These are phyloP conservation scores for Deroplatys truncata DNA, from an alignment of 2,888 invertebrate species.

Conservation along the genomic window DNA sequence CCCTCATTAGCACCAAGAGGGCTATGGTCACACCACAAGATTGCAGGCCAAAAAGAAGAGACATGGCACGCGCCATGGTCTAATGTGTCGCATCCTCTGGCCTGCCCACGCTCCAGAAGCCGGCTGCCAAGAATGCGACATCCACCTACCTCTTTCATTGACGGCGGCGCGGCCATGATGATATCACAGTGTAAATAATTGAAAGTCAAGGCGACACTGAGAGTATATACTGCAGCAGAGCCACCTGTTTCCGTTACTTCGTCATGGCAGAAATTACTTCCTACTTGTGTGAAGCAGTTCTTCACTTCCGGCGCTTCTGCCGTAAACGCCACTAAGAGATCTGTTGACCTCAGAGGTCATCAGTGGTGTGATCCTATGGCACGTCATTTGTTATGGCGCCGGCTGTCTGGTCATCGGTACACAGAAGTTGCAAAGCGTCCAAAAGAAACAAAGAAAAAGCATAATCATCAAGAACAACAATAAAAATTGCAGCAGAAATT, in stretches of 20 bases:
- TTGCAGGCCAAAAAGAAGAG: background rate
- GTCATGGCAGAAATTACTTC: background rate
- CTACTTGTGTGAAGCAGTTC: background rate
- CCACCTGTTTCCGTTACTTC: background rate
- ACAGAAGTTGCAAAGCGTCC: too few relatives aligned
- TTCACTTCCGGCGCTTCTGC: background rate
- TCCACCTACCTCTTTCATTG: background rate
- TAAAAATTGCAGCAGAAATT: too few relatives aligned
- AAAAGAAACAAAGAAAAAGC: too few relatives aligned
- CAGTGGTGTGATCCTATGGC: background rate
- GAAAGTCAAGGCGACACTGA: background rate
- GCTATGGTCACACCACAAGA: background rate
- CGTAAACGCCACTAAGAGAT: background rate
- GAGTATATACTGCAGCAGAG: background rate
- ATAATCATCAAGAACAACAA: too few relatives aligned
- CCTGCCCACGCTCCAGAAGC: background rate
- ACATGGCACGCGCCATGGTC: background rate
- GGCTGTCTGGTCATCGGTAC: too few relatives aligned
- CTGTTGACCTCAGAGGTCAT: background rate
- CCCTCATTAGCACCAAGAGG: background rate
- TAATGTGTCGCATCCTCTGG: constrained; percentile 9
- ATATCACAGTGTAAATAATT: background rate
- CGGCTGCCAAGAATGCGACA: background rate
- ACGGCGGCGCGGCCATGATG: background rate
- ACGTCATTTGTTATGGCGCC: background rate